Base-by-base conservation (phyloP, 2,888 invertebrate species). In the Zhuqinia jingwanae region DNA sequence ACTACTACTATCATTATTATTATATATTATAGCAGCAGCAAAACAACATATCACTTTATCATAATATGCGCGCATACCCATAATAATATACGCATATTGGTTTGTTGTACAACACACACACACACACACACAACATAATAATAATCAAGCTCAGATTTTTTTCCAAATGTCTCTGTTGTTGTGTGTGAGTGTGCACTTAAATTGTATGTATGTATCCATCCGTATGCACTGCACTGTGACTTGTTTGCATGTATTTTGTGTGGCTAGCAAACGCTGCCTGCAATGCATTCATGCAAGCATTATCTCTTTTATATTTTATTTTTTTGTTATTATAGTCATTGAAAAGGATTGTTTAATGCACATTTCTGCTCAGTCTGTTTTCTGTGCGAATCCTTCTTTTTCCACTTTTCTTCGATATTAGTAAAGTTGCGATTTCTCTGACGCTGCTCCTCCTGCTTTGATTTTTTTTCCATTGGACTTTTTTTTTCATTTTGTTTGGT, bases 311-410 rank as follows among this genome's bases (percentile, higher is more conserved):
- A n/a, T n/a, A n/a, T n/a, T n/a, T n/a, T n/a, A 60, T 20, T 50
- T 76, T 76, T 76, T 84, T 77, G 76, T 47, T 56, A 84, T 81
- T 81, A 58, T 84, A 68, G 53, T 76, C 42, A 56, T 80, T 75
- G 85, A 80, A 76, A 81, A 80, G 85, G 85, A 86, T 86, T 86
- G 85, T 87, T 87, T 82, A 82, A 82, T 87, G 77, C 86, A 87
- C 70, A 87, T 78, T 81, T 87, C 65, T 82, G 82, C 68, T 77
- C 81, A 86, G 80, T 80, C 56, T 80, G 53, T n/a, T n/a, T n/a
- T n/a, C n/a, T 80, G 78, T 77, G 86, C 86, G 60, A 81, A 87
- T 77, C 77, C 68, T 73, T 77, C 68, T 77, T 70, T 65, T 85
- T 70, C 60, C 79, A 75, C 79, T 85, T 86, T 86, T 76, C 81